Conservation (phyloP, 2,113 vertebrate genomes). For the Phrynocephalus versicolor region DNA sequence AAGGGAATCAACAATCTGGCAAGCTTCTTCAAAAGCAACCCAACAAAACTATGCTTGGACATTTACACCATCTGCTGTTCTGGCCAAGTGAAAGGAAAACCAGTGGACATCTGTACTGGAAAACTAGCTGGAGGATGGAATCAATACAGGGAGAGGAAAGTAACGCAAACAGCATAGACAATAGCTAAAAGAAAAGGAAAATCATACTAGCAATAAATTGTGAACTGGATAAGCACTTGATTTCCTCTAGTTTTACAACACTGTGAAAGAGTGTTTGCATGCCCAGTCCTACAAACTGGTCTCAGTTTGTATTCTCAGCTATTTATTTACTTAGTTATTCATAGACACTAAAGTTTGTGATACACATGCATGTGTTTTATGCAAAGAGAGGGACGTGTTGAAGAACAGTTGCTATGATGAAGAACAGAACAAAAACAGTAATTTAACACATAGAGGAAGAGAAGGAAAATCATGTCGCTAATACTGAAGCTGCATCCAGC, state of each 20-base stretch:
- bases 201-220: not conserved
- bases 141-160: not conserved
- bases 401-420: not conserved
- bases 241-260: constrained; percentile 26
- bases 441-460: not conserved
- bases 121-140: constrained; percentile 3
- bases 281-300: not conserved
- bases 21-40: constrained; percentile 38
- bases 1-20: constrained; percentile 32
- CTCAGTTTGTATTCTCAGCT: not conserved
- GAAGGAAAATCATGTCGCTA: not conserved
- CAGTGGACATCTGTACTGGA: constrained; percentile 39
- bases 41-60: constrained; percentile 33
- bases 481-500: not conserved
- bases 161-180: not conserved
- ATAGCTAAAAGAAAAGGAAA: constrained; percentile 33
- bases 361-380: not conserved
- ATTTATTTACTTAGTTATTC: no score
- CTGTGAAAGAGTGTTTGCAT: not conserved
- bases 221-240: constrained; percentile 8
- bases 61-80: constrained; percentile 48
- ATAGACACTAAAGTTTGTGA: not conserved
- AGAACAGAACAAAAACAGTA: not conserved
- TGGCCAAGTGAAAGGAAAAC: constrained; percentile 34
- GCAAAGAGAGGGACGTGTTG: not conserved